A percentile compares a stretch with the other conserved stretches of the same genome.
Conservation (phyloP, 2,797 vertebrate species). For the Crocodylus rhombifer region DNA sequence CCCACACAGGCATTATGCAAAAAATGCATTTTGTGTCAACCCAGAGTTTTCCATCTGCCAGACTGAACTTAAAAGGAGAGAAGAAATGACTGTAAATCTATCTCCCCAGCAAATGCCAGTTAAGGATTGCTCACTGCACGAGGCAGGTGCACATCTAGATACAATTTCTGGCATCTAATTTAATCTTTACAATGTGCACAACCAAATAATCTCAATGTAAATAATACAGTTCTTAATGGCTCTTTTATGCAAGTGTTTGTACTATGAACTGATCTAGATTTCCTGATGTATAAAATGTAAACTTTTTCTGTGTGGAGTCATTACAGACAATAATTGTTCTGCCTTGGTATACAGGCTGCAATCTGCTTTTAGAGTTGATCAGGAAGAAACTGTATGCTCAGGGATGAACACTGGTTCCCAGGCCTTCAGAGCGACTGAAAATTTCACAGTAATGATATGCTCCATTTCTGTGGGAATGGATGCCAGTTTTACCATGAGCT, state of each 20-base stretch:
- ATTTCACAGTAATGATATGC: background rate
- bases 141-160: conserved; percentile 85
- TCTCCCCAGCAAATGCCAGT: conserved; percentile 84
- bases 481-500: background rate
- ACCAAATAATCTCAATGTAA: conserved; percentile 81
- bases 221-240: conserved; percentile 78
- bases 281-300: background rate
- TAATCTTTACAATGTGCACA: conserved; percentile 83
- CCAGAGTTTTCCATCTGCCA: conserved; percentile 80
- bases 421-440: background rate
- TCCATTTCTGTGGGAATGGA: background rate
- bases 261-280: background rate
- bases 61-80: conserved; percentile 83
- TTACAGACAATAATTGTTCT: background rate
- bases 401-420: background rate
- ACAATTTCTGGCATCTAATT: conserved; percentile 87
- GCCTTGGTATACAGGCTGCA: background rate
- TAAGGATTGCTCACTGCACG: conserved; percentile 60
- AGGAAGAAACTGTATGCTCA: background rate
- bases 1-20: conserved; percentile 73
- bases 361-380: background rate
- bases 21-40: conserved; percentile 72
- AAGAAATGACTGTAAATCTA: conserved; percentile 83
- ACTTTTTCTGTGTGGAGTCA: background rate
- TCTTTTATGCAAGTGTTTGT: conserved; percentile 43